Evolutionary conservation across 2,113 vertebrate genomes (phyloP), one percentile per base, ranked within the genome.

Genomic region (Meriones unguiculatus): DNA sequence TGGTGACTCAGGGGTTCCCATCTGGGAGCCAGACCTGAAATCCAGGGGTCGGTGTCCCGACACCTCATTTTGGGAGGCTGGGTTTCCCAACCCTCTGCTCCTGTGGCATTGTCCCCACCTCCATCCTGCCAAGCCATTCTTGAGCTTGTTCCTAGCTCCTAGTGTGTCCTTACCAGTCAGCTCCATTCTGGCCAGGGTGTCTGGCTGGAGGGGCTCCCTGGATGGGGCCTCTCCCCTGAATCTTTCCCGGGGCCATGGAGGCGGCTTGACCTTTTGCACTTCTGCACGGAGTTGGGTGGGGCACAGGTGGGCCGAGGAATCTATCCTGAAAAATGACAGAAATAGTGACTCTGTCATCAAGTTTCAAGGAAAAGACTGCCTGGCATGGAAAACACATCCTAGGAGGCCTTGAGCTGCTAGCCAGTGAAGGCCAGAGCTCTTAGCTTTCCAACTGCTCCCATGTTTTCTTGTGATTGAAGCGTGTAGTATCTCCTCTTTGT

Each of bases 241-340:
- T 91, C 96, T 96, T 96, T 97, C 96, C 97, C 81, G 97, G 59
- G 97, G 97, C 98, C 98, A 98, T 98, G 98, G 98, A 97, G 98
- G 95, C 98, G 97, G 97, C 93, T 98, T 88, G 90, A 90, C 67
- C 95, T 96, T 77, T 92, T 75, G 67, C 4, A 84, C 96, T 91
- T 90, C 41, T 86, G 90, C 94, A 90, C 59, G 94, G 89, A 96
- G 98, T 84, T 12, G 96, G 94, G 95, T 25, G 88, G 87, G 88
- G 88, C 82, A 77, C 76, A 96, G 96, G 95, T 95, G 70, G 90
- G 95, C 77, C 22, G 0, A 90, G 84, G 87, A 92, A 54, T 75
- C 92, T 96, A 50, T 90, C 75, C 96, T 97, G 94, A 81, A 46
- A 96, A 95, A 59, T 88, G 72, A 92, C 67, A 89, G n/a, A 89